Percentiles rank a stretch among this genome's conserved stretches.
phyloP scores from a whole-genome alignment of 2,888 invertebrate species.

The Nemotelus nigrinus region DNA sequence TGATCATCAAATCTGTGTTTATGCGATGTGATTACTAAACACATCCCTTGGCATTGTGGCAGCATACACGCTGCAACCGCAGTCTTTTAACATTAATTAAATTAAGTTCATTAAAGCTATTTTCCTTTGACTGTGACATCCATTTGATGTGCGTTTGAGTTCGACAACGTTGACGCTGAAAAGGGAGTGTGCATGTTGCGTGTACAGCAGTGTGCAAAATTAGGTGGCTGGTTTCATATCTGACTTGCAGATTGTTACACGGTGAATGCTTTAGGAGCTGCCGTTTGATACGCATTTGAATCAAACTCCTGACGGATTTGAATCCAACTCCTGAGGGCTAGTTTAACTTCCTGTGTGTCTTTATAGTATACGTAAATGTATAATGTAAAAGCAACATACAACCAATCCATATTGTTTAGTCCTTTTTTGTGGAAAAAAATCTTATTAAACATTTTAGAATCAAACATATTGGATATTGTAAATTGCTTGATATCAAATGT shows the following conservation, averaged over 20 bases:
- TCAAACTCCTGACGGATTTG: too few species aligned
- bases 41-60: conserved; percentile 13
- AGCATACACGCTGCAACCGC: conserved; percentile 17
- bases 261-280: too few species aligned
- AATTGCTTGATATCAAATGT: too few species aligned
- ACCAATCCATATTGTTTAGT: too few species aligned
- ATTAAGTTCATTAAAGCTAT: conserved; percentile 41
- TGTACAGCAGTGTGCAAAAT: conserved; percentile 3
- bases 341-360: too few species aligned
- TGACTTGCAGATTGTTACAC: background rate
- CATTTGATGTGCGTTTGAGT: conserved; percentile 41
- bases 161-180: background rate
- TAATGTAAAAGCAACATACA: too few species aligned
- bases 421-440: too few species aligned
- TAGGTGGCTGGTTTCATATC: conserved; percentile 12
- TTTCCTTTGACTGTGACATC: conserved; percentile 24
- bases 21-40: conserved; percentile 16
- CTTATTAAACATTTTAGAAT: too few species aligned
- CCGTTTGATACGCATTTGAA: too few species aligned
- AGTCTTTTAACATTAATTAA: conserved; percentile 42
- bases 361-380: too few species aligned
- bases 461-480: too few species aligned
- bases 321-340: too few species aligned
- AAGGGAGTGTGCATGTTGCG: conserved; percentile 1
- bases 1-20: conserved; percentile 37